Evolutionary conservation across 2,113 vertebrate species (phyloP), one percentile per base, ranked within the genome.

Genomic region (Eulemur macaco): DNA sequence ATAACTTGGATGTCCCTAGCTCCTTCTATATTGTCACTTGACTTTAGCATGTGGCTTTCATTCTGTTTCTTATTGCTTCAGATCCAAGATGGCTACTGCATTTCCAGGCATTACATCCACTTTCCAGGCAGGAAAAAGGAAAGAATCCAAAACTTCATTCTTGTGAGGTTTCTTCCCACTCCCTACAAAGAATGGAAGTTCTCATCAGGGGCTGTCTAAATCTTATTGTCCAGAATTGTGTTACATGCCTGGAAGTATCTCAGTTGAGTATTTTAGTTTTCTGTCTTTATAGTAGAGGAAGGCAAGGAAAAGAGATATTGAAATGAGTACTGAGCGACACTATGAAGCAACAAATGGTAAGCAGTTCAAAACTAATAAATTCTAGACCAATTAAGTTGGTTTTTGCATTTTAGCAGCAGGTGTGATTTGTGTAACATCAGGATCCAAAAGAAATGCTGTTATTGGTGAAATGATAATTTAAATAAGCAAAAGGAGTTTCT

Each of bases 171-270:
- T 88, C 27, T 17, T 84, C 6, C 14, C 45, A 31, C 14, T 56
- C 9, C 34, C 27, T 73, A 56, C 37, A 56, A 71, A 88, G 54
- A 83, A 89, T 4, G 5, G 20, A 47, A 90, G 5, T 90, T 89
- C 15, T 63, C 54, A 66, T 1, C 14, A 56, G 42, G 12, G 37
- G 37, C n/a, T 94, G 52, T 31, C 83, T 84, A 6, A 17, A 89
- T 92, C 54, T 85, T 56, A n/a, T 80, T 81, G 89, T 92, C 64
- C 47, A 89, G 64, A 95, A 89, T 66, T 89, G 20, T 92, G 29
- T 83, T 71, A 37, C 52, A 21, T 78, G 23, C 25, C 39, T 80
- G 15, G 60, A 21, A 95, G 5, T 63, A 50, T 66, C 52, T 80
- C 60, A 66, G 34, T 52, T 78, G 74, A 52, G 20, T 80, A 31